Base-by-base conservation (phyloP, 2,113 vertebrate genomes). In the Colaptes auratus region DNA sequence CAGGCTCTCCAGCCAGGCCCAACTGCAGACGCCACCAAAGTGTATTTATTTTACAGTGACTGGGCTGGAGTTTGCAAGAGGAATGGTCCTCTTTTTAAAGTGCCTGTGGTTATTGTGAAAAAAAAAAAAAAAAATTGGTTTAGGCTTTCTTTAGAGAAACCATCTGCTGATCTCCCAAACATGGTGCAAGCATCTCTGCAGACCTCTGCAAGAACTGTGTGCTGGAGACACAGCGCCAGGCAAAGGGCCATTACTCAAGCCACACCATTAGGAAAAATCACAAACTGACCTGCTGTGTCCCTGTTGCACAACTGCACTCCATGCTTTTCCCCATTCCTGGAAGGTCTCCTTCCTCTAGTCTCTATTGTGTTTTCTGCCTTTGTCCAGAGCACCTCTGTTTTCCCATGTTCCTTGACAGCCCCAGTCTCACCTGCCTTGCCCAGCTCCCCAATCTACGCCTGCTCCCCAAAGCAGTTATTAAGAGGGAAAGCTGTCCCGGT, bases 31-130 rank as follows among this genome's bases (percentile, higher is more conserved):
- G 0, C 82, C 86, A 72, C 69, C 83, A 58, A 88, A 96, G 63
- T 42, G 79, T 93, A 86, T 90, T 94, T 95, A 91, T 93, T 90
- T 88, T 78, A 86, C 50, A 90, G 79, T 25, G 71, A 90, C 88
- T 93, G 35, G 88, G 90, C 70, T 83, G 70, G 70, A 79, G 90
- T 30, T 90, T 86, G 71, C 67, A 91, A 72, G 74, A 81, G 35
- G 79, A 95, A 90, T 1, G 0, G 74, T 80, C 63, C 18, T 61
- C 77, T 86, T 92, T 88, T 86, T 27, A 12, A 74, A 92, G 76
- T 75, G 63, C 82, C 75, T 95, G 92, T 0, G 15, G 86, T 97
- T 91, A 77, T 70, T 75, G 39, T 88, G 94, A 94, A 95, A 95
- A 80, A 58, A 8, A 18, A 71, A 46, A 46, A 46, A 46, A 50